Evolutionary conservation across 2,113 vertebrate genomes (phyloP).

Genomic region (Anoura caudifer): DNA sequence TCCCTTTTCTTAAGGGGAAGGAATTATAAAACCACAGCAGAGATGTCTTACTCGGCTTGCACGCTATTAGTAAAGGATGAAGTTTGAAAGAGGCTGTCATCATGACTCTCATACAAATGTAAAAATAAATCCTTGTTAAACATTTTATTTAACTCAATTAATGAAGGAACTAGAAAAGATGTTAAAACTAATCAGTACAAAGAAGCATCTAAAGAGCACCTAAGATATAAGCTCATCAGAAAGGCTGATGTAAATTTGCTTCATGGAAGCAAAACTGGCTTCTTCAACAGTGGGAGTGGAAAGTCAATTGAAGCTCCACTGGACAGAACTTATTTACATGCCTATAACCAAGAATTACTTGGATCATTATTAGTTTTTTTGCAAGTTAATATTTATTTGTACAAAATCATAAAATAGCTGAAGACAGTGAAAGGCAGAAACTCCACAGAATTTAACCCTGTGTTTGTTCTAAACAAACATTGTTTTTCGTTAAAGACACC

Average conservation of each 20-base stretch:
- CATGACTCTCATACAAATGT: not conserved
- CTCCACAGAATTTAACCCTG: not conserved
- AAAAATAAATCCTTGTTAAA: not conserved
- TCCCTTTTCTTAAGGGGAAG: not conserved
- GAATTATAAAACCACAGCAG: not conserved
- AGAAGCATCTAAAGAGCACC: not conserved
- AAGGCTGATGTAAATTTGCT: constrained; percentile 11
- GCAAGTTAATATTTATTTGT: not conserved
- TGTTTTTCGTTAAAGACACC: not conserved
- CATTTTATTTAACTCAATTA: constrained; percentile 22
- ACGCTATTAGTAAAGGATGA: not conserved
- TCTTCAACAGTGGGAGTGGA: not conserved
- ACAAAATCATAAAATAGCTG: constrained; percentile 1
- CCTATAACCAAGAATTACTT: constrained; percentile 6
- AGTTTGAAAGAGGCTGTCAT: not conserved
- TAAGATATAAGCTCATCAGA: not conserved
- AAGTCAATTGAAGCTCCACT: not conserved
- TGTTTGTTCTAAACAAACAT: not conserved
- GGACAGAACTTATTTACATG: not conserved
- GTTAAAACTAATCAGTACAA: not conserved
- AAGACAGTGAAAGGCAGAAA: not conserved
- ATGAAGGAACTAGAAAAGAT: not conserved
- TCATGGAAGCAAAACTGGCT: not conserved
- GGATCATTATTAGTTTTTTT: not conserved
- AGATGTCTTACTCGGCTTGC: not conserved